phyloP scores from a whole-genome alignment of 1,140 invertebrate species.

The Notospermus geniculatus region DNA sequence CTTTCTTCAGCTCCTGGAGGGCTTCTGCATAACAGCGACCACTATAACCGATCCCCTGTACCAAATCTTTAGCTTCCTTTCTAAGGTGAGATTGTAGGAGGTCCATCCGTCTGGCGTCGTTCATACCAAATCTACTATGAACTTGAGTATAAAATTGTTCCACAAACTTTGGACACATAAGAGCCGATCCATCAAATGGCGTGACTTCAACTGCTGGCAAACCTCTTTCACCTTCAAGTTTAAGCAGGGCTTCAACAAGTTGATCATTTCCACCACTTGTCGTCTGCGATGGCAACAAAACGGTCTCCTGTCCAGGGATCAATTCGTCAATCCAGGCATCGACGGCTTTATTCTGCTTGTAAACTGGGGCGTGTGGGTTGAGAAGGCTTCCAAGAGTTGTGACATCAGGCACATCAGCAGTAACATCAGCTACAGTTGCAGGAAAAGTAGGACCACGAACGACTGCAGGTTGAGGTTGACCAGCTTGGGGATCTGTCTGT shows the following conservation, averaged over 20 bases:
- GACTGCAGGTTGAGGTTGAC: no score
- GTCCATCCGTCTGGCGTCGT: slow-evolving; percentile 4
- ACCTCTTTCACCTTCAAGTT: neutral
- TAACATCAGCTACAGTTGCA: no score
- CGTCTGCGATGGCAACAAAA: neutral
- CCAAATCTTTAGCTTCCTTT: neutral
- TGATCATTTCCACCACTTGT: neutral
- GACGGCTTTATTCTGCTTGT: neutral
- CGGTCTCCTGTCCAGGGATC: slow-evolving; percentile 1
- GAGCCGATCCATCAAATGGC: neutral
- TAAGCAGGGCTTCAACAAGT: neutral
- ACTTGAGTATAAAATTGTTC: slow-evolving; percentile 1
- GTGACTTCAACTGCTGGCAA: slow-evolving; percentile 4
- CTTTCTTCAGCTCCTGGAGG: neutral
- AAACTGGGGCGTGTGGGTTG: neutral
- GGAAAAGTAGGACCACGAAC: no score
- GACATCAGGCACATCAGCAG: no score
- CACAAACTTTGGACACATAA: neutral
- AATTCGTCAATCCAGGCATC: slow-evolving; percentile 4
- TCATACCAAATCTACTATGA: neutral
- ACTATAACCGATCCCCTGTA: neutral
- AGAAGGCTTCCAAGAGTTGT: no score
- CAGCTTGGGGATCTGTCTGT: no score
- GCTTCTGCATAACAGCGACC: neutral
- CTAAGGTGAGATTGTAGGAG: neutral